Evolutionary conservation across 2,113 vertebrate genomes (phyloP), one percentile per base, ranked within the genome.

Genomic region (Oxyruncus cristatus): DNA sequence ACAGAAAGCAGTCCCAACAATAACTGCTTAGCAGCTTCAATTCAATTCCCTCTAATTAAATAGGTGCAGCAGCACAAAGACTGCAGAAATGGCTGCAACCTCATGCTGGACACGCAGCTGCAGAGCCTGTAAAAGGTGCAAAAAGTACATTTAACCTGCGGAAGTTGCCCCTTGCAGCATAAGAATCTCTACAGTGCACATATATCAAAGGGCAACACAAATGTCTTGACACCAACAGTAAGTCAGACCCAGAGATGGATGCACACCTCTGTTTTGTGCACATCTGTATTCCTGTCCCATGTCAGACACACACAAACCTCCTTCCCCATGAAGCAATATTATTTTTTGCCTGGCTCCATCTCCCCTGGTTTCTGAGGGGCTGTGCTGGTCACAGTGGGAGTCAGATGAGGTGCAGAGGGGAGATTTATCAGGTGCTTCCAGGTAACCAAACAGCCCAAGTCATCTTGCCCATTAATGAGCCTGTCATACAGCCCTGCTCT

Each of bases 1-100:
- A 22, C 26, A 5, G 96, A 96, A 93, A 97, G 91, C 96, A 95
- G 35, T 50, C 95, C 85, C 72, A 5, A 58, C 39, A 77, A 96
- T 73, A 96, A 96, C 92, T 95, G 71, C 95, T 94, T 65, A 85
- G 30, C 86, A 95, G 92, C 97, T 94, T 90, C 96, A 95, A 44
- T 96, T 95, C 95, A 91, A 67, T 96, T 94, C 80, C 14, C 9
- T 63, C 97, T 97, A 97, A 98, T 98, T 97, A 97, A 97, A 98
- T 47, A 91, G 92, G 59, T 94, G 89, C 70, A 49, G 95, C 79
- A 49, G 39, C 94, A 94, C 80, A 75, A 77, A 95, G 95, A 46
- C 67, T 96, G 94, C 92, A 94, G 93, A 79, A 23, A 95, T 75
- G 74, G 80, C 97, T 96, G 91, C 41, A n/a, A 53, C 92, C 93